Conservation (phyloP, 2,888 invertebrate genomes). For the Cantharis rustica region DNA sequence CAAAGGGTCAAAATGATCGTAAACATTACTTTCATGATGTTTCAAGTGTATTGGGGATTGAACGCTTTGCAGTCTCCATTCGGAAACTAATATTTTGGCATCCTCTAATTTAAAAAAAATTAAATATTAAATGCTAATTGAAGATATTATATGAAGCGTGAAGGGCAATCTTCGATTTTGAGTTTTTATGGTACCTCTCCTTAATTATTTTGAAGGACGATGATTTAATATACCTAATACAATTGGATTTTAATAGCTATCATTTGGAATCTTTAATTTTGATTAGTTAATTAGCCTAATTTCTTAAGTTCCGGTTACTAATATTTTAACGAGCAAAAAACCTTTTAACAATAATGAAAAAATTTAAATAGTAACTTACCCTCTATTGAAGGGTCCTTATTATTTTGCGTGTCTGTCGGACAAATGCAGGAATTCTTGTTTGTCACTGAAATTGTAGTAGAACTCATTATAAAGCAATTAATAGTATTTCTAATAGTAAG, state of each 20-base stretch:
- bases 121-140: not conserved
- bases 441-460: not conserved
- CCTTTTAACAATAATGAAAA: not conserved
- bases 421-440: not conserved
- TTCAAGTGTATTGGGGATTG: conserved; percentile 72
- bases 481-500: not conserved
- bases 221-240: not conserved
- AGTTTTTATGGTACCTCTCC: not conserved
- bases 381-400: not conserved
- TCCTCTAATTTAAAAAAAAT: conserved; percentile 35
- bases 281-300: not conserved
- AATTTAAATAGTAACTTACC: not conserved
- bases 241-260: not conserved
- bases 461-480: not conserved
- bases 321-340: not conserved
- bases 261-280: not conserved
- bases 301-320: not conserved
- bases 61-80: conserved; percentile 53
- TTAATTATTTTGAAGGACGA: not conserved
- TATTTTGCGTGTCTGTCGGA: not conserved
- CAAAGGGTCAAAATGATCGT: conserved; percentile 58
- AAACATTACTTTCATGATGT: conserved; percentile 52
- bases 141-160: not conserved
- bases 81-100: conserved; percentile 50
- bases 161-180: not conserved